Base-by-base conservation (phyloP, 2,888 invertebrate species). In the Gortyna flavago region DNA sequence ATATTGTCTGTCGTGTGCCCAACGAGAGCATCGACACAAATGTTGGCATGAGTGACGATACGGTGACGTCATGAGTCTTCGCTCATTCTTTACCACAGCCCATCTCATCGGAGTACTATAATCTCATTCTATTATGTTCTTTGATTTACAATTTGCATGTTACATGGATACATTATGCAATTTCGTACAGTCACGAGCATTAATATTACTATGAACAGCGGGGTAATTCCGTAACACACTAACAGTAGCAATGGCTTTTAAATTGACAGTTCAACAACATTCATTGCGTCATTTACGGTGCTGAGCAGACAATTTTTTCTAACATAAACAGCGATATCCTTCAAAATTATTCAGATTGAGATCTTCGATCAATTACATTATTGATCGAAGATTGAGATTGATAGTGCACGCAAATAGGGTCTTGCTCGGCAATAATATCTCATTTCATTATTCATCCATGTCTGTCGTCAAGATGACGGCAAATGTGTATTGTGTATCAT, bases 41-140 rank as follows among this genome's bases (percentile, higher is more conserved):
- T 32, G 11, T 32, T 51, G 41, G 41, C 48, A 32, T 54, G 44
- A 61, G 51, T 71, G 82, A 74, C 61, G 85, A 67, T 35, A 82
- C 41, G 6, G 61, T 85, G 77, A 77, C 72, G 72, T 82, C 77
- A 82, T 61, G 25, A 29, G 41, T 66, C 66, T 48, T 76, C 61
- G 35, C 29, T 66, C 72, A 83, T 75, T 77, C 66, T 69, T 76
- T 62, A 44, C 51, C 18, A 76, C 21, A 67, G 51, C 54, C 48
- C 41, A 67, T 41, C 32, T 25, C 13, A 18, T 51, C 41, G n/a
- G 80, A 29, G 54, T 59, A 73, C 54, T 80, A 66, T 35, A 65
- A n/a, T 61, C 1, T 9, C 5, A 48, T 54, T 72, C 13, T 64
- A 59, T 67, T 44, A 44, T 62, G 48, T 77, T 59, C 41, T 51